Evolutionary conservation across 2,113 vertebrate genomes (phyloP), one percentile per base, ranked within the genome.

Genomic region (Symphodus melops): DNA sequence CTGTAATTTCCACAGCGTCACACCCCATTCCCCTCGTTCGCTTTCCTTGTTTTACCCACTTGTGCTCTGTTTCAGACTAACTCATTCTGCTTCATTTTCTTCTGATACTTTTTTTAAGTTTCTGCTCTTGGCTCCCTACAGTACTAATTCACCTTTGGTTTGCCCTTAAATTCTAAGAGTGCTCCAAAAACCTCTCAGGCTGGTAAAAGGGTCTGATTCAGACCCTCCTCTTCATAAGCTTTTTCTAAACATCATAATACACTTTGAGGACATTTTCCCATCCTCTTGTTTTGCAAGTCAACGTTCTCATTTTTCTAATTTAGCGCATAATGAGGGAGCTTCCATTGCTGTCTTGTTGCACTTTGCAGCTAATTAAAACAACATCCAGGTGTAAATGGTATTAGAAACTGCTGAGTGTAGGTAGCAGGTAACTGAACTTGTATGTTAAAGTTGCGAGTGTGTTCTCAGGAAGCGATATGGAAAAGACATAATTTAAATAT

Each of bases 1-100:
- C 73, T 82, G 77, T 86, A 83, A 88, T 90, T 88, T 90, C 79
- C 81, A 86, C 25, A 83, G 68, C 10, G 39, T 71, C 81, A 79
- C 78, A 84, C 36, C 69, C 62, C 65, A 64, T 71, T 77, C 54
- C 20, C 78, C 3, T 23, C 73, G 25, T 4, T 25, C 77, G 42
- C 42, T 44, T 81, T 74, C 4, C 25, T 2, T 81, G 79, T 79
- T 79, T 76, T 55, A 41, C 49, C 76, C 62, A 81, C 70, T 75
- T 62, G 72, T 59, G 61, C 46, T 77, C 23, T 75, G 73, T 58
- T 75, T 51, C 48, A 3, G 66, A 57, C 68, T 66, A 51, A 68
- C 42, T 80, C 66, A 48, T 39, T 71, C 37, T 1, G 1, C 78
- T 72, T 64, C 72, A 82, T 83, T 77, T 68, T 80, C 60, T 68